Percentiles rank a stretch among this genome's conserved stretches.
phyloP scores from a whole-genome alignment of 2,888 invertebrate species.

The Hartigia nigra region DNA sequence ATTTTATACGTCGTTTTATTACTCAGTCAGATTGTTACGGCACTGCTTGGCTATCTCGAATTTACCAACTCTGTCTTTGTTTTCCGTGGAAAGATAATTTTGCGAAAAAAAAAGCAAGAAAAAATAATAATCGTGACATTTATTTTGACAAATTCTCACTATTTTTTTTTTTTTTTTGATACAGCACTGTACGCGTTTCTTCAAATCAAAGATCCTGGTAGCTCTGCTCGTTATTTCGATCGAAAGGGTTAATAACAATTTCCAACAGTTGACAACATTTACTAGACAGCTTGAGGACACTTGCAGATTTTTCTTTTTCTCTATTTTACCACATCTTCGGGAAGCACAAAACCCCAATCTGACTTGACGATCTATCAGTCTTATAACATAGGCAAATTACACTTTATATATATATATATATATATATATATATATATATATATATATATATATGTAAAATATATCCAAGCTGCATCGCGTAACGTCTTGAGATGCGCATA shows the following conservation, averaged over 20 bases:
- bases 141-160: not conserved
- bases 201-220: too few species aligned
- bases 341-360: not conserved
- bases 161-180: too few species aligned
- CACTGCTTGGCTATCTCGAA: not conserved
- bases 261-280: not conserved
- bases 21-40: conserved; percentile 14
- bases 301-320: not conserved
- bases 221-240: not conserved
- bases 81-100: not conserved
- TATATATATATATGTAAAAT: not conserved
- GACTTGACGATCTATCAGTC: not conserved
- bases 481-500: conserved; percentile 62
- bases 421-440: not conserved
- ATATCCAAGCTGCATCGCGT: conserved; percentile 28
- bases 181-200: too few species aligned
- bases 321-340: not conserved
- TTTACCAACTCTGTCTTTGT: not conserved
- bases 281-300: not conserved
- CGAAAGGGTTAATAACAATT: not conserved
- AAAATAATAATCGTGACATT: too few species aligned
- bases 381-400: not conserved
- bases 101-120: not conserved
- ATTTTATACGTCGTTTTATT: conserved; percentile 62
- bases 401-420: not conserved